Evolutionary conservation across 2,113 vertebrate species (phyloP).

Genomic region (Dasyurus viverrinus): DNA sequence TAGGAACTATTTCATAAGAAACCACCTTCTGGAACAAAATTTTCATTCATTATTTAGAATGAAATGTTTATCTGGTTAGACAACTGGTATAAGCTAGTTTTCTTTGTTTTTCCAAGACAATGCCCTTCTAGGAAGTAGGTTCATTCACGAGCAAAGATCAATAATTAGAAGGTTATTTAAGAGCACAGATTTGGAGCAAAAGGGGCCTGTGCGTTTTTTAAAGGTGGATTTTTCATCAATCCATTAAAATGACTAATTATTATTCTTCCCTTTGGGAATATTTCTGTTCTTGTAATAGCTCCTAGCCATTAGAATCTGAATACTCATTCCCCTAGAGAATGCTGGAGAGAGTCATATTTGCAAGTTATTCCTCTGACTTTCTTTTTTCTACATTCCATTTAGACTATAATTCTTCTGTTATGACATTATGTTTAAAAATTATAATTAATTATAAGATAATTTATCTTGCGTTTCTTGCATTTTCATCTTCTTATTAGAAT

Average conservation of each 20-base stretch:
- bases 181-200: not conserved
- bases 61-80: not conserved
- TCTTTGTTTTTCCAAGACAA: not conserved
- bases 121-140: not conserved
- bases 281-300: not conserved
- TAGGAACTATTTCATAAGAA: not conserved
- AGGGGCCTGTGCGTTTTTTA: not conserved
- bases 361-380: not conserved
- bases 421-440: not conserved
- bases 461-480: not conserved
- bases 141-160: not conserved
- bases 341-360: not conserved
- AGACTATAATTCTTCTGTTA: not conserved
- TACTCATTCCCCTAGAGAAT: not conserved
- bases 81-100: not conserved
- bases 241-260: not conserved
- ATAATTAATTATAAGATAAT: not conserved
- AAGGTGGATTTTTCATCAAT: not conserved
- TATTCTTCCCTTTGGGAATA: not conserved
- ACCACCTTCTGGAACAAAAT: not conserved
- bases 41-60: not conserved
- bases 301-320: not conserved
- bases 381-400: not conserved
- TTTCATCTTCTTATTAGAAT: not conserved
- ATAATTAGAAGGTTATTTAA: not conserved